Conservation (phyloP, 1,140 invertebrate species). For the Caenorhabditis elegans region DNA sequence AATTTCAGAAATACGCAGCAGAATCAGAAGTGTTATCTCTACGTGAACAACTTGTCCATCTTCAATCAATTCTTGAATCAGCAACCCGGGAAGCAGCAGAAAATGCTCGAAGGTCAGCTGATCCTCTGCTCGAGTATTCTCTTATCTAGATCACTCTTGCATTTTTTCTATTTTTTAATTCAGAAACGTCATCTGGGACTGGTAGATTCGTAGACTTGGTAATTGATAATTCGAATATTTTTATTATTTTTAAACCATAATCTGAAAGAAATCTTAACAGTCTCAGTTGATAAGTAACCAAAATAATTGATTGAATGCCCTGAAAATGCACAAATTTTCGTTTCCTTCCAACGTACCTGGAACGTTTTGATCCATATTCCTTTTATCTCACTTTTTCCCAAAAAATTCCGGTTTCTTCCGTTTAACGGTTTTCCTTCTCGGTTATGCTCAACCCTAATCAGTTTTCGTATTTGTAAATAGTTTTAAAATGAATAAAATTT, state of each 20-base stretch:
- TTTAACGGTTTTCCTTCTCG: conserved; percentile 25
- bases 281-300: not conserved
- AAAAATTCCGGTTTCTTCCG: not conserved
- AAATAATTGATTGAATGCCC: not conserved
- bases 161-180: not conserved
- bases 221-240: not conserved
- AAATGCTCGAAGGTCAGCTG: conserved; percentile 38
- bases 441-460: conserved; percentile 13
- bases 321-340: conserved; percentile 17
- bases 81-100: conserved; percentile 43
- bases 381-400: not conserved
- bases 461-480: not conserved
- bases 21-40: conserved; percentile 36
- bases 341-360: not conserved
- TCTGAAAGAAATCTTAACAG: not conserved
- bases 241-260: not conserved
- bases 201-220: not conserved
- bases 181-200: conserved; percentile 32
- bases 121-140: conserved; percentile 35
- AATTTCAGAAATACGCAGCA: conserved; percentile 13
- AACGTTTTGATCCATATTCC: not conserved
- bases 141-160: not conserved
- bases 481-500: not conserved
- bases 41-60: conserved; percentile 4
- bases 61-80: conserved; percentile 40